A percentile compares a stretch with the other conserved stretches of the same genome.
These are phyloP conservation scores for Scortum barcoo DNA, from an alignment of 2,113 vertebrate species.

Conservation along the genomic window DNA sequence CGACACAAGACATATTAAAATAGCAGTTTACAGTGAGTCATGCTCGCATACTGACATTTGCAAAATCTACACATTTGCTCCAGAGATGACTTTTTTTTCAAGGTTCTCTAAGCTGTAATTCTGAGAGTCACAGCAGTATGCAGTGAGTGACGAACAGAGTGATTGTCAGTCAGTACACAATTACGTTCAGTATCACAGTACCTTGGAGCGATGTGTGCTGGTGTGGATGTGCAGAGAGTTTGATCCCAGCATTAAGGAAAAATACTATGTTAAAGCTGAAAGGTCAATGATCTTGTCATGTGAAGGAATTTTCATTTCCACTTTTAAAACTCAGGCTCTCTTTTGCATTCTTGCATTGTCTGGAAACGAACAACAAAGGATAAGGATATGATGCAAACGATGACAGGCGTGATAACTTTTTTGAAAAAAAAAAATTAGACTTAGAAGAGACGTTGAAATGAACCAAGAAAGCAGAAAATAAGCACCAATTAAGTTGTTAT, in stretches of 20 bases:
- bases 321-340: slow-evolving; percentile 20
- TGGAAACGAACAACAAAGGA: slow-evolving; percentile 47
- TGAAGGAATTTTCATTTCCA: neutral
- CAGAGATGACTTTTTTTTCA: slow-evolving; percentile 17
- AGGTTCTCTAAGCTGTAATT: slow-evolving; percentile 13
- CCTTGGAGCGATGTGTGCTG: neutral
- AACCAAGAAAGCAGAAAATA: slow-evolving; percentile 40
- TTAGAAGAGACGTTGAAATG: too few species aligned
- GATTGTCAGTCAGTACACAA: neutral
- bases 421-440: too few species aligned
- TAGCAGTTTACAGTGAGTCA: slow-evolving; percentile 58
- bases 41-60: slow-evolving; percentile 48
- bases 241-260: neutral
- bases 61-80: slow-evolving; percentile 42
- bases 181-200: neutral
- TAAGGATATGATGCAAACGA: slow-evolving; percentile 24
- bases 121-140: neutral
- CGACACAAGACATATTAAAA: slow-evolving; percentile 43
- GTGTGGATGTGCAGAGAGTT: slow-evolving; percentile 5
- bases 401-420: slow-evolving; percentile 24
- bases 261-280: slow-evolving; percentile 12
- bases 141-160: neutral
- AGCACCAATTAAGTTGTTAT: slow-evolving; percentile 65
- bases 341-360: slow-evolving; percentile 8
- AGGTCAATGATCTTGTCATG: slow-evolving; percentile 1